Evolutionary conservation across 2,888 invertebrate species (phyloP).

Genomic region (Morinoia aosen): DNA sequence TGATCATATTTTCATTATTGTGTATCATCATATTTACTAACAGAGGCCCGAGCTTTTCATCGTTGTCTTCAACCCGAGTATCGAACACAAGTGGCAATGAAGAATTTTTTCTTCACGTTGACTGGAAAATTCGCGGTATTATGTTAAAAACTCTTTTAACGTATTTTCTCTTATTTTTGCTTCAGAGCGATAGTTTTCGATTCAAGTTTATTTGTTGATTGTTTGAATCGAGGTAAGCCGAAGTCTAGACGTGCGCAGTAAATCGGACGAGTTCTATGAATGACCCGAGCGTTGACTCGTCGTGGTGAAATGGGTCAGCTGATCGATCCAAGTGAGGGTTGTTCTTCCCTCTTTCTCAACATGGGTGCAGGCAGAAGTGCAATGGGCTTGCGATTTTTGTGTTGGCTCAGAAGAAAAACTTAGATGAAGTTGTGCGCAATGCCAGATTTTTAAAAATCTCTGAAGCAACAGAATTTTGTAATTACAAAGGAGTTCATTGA

Average conservation of each 20-base stretch:
- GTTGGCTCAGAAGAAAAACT: not conserved
- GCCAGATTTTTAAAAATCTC: too few relatives aligned
- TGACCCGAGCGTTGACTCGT: slow-evolving; percentile 30
- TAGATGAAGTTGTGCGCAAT: too few relatives aligned
- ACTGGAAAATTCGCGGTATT: not conserved
- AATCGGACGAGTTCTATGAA: slow-evolving; percentile 33
- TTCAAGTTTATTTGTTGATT: not conserved
- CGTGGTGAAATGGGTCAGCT: slow-evolving; percentile 34
- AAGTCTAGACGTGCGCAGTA: not conserved
- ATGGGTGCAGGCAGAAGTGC: not conserved
- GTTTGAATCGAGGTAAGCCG: not conserved
- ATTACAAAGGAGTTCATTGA: too few relatives aligned
- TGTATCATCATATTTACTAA: not conserved
- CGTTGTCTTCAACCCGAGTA: not conserved
- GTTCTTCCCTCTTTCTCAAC: slow-evolving; percentile 13
- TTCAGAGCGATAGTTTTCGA: not conserved
- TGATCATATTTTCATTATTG: not conserved
- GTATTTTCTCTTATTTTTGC: not conserved
- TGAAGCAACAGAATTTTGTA: too few relatives aligned
- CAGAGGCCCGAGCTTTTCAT: not conserved
- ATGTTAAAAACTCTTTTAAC: not conserved
- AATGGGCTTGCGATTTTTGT: not conserved
- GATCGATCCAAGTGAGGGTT: slow-evolving; percentile 5
- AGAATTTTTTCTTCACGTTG: not conserved
- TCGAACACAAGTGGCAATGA: not conserved